These are phyloP conservation scores for Eueremaeus valkanovi DNA, from an alignment of 2,888 invertebrate species.

Conservation along the genomic window DNA sequence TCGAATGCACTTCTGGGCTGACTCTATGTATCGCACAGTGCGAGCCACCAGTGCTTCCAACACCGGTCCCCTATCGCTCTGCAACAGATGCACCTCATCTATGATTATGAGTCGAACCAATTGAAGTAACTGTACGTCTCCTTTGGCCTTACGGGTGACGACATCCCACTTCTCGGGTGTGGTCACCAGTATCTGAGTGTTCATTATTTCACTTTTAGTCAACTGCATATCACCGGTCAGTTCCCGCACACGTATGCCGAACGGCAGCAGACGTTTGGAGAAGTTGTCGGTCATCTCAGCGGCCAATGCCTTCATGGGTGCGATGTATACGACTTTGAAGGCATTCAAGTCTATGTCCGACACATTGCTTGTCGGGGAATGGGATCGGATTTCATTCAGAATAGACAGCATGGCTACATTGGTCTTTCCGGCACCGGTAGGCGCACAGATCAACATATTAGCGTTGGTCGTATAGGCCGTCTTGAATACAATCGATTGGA, in stretches of 20 bases:
- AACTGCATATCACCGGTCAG: constrained; percentile 98
- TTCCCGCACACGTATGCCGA: constrained; percentile 82
- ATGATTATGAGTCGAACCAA: constrained; percentile 89
- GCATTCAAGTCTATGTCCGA: constrained; percentile 39
- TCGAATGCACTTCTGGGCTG: constrained; percentile 68
- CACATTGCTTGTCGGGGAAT: constrained; percentile 28
- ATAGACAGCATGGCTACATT: constrained; percentile 94
- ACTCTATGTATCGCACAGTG: constrained; percentile 72
- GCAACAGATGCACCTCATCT: constrained; percentile 88
- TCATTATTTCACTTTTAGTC: constrained; percentile 84
- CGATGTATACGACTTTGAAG: constrained; percentile 87
- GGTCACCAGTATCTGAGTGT: constrained; percentile 93
- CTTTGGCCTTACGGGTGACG: constrained; percentile 80
- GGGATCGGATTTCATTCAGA: constrained; percentile 70
- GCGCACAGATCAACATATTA: constrained; percentile 94
- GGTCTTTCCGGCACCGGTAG: constrained; percentile 98
- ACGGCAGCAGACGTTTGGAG: constrained; percentile 68
- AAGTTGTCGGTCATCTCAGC: constrained; percentile 98
- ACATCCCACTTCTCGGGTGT: constrained; percentile 99
- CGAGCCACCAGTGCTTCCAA: constrained; percentile 95
- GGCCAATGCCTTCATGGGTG: constrained; percentile 99
- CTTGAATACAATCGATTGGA: constrained; percentile 92
- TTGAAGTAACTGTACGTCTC: constrained; percentile 81
- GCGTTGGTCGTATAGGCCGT: constrained; percentile 86
- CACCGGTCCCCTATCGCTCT: constrained; percentile 95